Percentiles rank a stretch among this genome's conserved stretches.
phyloP scores from a whole-genome alignment of 2,113 vertebrate genomes.

The Apaloderma vittatum region DNA sequence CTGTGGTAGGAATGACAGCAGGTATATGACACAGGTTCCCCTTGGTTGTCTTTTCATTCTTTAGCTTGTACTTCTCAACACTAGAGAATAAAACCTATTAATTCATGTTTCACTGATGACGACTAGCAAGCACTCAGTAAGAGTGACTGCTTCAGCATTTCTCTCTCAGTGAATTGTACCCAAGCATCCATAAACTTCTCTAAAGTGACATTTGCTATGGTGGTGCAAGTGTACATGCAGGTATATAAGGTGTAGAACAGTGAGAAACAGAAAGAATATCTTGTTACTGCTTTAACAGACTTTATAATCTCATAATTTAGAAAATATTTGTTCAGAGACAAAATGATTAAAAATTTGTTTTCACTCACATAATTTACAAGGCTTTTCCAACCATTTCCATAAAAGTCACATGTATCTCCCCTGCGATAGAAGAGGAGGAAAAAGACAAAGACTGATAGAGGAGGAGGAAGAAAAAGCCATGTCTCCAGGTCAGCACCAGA shows the following conservation, averaged over 20 bases:
- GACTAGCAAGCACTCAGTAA: neutral
- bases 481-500: neutral
- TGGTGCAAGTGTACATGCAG: neutral
- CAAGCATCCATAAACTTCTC: neutral
- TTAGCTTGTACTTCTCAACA: neutral
- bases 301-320: neutral
- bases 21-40: neutral
- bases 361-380: neutral
- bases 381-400: neutral
- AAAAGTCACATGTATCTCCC: neutral
- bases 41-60: neutral
- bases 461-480: neutral
- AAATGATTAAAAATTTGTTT: neutral
- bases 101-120: neutral
- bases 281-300: neutral
- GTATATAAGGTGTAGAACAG: neutral
- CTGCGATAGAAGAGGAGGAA: neutral
- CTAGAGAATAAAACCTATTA: neutral
- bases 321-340: neutral
- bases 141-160: neutral
- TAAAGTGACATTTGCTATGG: fast-evolving
- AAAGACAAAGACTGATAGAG: neutral
- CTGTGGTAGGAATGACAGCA: neutral
- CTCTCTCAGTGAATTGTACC: neutral
- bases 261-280: neutral